Evolutionary conservation across 2,888 invertebrate genomes (phyloP), one percentile per base, ranked within the genome.

Genomic region (Uropetala carovei): DNA sequence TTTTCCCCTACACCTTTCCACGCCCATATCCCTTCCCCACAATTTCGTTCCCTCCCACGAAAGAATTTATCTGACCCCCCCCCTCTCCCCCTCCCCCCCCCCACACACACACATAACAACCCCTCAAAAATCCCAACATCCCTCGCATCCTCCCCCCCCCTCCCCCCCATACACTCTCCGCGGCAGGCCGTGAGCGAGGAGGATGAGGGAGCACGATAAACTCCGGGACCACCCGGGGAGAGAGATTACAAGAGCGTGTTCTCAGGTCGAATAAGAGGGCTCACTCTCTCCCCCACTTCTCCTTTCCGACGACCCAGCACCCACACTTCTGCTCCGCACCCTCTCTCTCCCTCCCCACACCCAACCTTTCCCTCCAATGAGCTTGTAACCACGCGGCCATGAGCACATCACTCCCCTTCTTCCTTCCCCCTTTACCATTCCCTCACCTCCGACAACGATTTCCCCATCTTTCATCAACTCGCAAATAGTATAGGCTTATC

Each of bases 161-260:
- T 5, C 43, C 43, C 5, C 5, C 43, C 43, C 5, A 43, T n/a
- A n/a, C n/a, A n/a, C n/a, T n/a, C n/a, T 43, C 43, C 43, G 1
- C 43, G 5, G 43, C 43, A 43, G 1, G 43, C 43, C 43, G 43
- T 43, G 43, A 43, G 3, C 75, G 75, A 2, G 22, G 27, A 43
- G 43, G 43, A 43, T 1, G 22, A 8, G 22, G 64, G 64, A 68
- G 18, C 22, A 75, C 75, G 75, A 75, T 75, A 75, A 75, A 75
- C 75, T 75, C 22, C 75, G 22, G 75, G 75, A 75, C 75, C 75
- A 75, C 75, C 75, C 75, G 27, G 22, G 75, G 75, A 75, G 27
- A 75, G 27, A 27, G 75, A 75, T 75, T 75, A 75, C 75, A 75
- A 75, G 75, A 75, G 75, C 75, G 75, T 75, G 75, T 75, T 75